These are phyloP conservation scores for Zosterops hypoxanthus DNA, from an alignment of 2,113 vertebrate genomes.

Conservation along the genomic window DNA sequence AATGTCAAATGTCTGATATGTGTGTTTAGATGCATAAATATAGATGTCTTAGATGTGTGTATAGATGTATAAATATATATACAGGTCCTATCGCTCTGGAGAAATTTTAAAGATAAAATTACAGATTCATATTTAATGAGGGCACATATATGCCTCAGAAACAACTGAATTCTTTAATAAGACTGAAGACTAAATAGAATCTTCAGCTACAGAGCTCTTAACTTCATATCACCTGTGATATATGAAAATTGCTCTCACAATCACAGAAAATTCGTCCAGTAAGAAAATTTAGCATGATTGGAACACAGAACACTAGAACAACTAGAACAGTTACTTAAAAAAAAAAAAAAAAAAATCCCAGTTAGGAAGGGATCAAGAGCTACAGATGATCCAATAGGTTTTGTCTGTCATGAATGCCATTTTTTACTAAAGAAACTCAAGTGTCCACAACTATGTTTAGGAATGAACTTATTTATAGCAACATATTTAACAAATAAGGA, in stretches of 20 bases:
- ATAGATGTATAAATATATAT: background rate
- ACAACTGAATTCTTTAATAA: background rate
- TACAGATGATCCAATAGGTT: background rate
- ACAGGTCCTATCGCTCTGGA: background rate
- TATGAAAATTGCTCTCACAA: background rate
- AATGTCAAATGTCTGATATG: background rate
- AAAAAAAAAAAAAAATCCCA: background rate
- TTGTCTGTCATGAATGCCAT: background rate
- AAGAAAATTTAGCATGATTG: background rate
- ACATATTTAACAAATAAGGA: background rate
- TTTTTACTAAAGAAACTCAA: background rate
- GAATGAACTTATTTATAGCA: background rate
- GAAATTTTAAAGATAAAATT: background rate
- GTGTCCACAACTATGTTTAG: background rate
- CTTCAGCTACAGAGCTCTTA: background rate
- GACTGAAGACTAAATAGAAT: background rate
- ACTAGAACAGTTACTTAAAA: background rate
- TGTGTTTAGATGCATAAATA: background rate
- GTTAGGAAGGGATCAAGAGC: background rate
- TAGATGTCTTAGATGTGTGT: background rate
- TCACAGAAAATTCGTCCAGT: background rate
- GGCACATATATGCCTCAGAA: background rate
- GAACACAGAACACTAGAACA: background rate
- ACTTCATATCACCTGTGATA: rapidly evolving
- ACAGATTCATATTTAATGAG: background rate